Evolutionary conservation across 2,888 invertebrate genomes (phyloP), one percentile per base, ranked within the genome.

Genomic region (Entomobrya proxima): DNA sequence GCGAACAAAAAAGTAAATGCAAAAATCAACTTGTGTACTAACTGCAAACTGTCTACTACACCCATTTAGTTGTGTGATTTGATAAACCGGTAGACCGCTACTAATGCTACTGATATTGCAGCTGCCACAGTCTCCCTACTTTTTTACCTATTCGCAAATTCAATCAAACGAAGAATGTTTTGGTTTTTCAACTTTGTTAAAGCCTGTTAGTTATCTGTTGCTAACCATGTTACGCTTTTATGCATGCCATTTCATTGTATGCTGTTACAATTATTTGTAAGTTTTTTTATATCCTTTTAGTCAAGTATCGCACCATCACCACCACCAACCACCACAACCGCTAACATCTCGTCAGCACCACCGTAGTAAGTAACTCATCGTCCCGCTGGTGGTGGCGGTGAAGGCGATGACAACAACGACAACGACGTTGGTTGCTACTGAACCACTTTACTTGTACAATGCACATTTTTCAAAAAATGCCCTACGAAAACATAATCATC

Each of bases 151-250:
- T n/a, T n/a, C n/a, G n/a, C n/a, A n/a, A n/a, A n/a, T n/a, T n/a
- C n/a, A n/a, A n/a, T n/a, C n/a, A n/a, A n/a, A n/a, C n/a, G n/a
- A n/a, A n/a, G n/a, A n/a, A n/a, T n/a, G n/a, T n/a, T n/a, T n/a
- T n/a, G n/a, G n/a, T n/a, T n/a, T n/a, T n/a, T n/a, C n/a, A n/a
- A n/a, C n/a, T n/a, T n/a, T n/a, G n/a, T n/a, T n/a, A n/a, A 15
- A 40, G 7, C 7, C 44, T 40, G 44, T 40, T 11, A 32, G 24
- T 4, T 64, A 11, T 2, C 18, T 58, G 24, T n/a, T 67, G 37
- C 55, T 75, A 75, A 75, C 75, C 35, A 75, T 52, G 75, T 75
- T 55, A 75, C 52, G 11, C 37, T 55, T 75, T 37, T 75, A n/a
- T 50, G 27, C 72, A 47, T 47, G 47, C 30, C 72, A 50, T 72